Evolutionary conservation across 2,797 vertebrate genomes (phyloP), one percentile per base, ranked within the genome.

Genomic region (Myotis daubentonii): DNA sequence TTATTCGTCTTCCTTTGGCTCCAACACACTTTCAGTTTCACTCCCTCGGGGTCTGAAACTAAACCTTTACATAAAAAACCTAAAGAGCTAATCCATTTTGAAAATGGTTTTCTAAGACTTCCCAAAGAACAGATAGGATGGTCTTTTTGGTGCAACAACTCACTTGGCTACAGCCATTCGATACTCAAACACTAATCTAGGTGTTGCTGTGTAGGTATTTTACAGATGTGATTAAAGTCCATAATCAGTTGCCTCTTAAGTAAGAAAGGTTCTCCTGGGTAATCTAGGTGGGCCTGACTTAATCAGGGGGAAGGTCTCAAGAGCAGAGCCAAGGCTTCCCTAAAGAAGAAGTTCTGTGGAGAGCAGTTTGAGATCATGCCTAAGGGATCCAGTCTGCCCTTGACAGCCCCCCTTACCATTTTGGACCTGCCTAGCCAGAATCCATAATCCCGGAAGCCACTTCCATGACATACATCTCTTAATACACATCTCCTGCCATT

Each of bases 21-120:
- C 13, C 6, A 88, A n/a, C 68, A 17, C 0, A 13, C 19, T 93
- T 94, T 70, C 17, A 65, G 23, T 33, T 19, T 78, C 15, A 81
- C 47, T 88, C 83, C 20, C 66, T 83, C 80, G 74, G 80, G 7
- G 5, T 74, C 41, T 76, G 88, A 62, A 83, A 51, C 12, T 10
- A 65, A 47, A 75, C 20, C 89, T 90, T 94, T 93, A 60, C 36
- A 11, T 86, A 87, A 87, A 53, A 94, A 88, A 47, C 30, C 19
- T 81, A 72, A 84, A 62, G 49, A 55, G 47, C 41, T 30, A 83
- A 91, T 74, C 6, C 11, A 83, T 30, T 76, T 75, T 72, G 57
- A 80, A 90, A 87, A 80, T 4, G 5, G 3, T 65, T 36, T 72
- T 76, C 62, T 79, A 65, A 33, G 8, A 72, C 60, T 76, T 82